Evolutionary conservation across 2,113 vertebrate species (phyloP).

Genomic region (Atlantisia rogersi): DNA sequence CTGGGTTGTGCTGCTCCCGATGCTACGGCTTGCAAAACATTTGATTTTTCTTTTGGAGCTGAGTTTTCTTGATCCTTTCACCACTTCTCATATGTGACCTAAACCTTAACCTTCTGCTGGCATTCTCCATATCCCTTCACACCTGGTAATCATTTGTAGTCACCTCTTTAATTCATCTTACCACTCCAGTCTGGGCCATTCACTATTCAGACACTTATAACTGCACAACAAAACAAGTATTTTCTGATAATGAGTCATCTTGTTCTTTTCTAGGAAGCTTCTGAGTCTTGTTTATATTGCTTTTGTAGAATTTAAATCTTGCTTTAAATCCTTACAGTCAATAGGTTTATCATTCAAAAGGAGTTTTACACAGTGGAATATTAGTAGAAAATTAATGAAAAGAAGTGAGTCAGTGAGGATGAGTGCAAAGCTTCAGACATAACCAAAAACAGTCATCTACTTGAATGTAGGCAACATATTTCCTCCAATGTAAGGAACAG

Average conservation of each 20-base stretch:
- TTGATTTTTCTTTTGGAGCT: neutral
- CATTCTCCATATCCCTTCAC: neutral
- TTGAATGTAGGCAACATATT: neutral
- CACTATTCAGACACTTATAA: neutral
- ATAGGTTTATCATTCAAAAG: neutral
- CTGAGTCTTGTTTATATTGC: neutral
- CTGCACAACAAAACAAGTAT: neutral
- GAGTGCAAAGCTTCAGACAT: neutral
- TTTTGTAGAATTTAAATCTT: neutral
- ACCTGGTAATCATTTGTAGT: neutral
- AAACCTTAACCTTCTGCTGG: neutral
- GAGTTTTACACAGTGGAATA: neutral
- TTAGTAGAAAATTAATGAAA: neutral
- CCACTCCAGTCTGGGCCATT: neutral
- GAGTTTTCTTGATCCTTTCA: neutral
- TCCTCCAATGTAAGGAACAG: neutral
- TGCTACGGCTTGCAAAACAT: neutral
- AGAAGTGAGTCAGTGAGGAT: neutral
- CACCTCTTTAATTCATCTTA: neutral
- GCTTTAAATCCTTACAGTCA: neutral
- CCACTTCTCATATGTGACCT: neutral
- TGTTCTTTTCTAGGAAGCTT: neutral
- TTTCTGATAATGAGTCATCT: neutral
- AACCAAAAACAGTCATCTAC: neutral
- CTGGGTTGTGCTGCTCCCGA: neutral